Conservation (phyloP, 2,113 vertebrate genomes). For the Amphilophus citrinellus region DNA sequence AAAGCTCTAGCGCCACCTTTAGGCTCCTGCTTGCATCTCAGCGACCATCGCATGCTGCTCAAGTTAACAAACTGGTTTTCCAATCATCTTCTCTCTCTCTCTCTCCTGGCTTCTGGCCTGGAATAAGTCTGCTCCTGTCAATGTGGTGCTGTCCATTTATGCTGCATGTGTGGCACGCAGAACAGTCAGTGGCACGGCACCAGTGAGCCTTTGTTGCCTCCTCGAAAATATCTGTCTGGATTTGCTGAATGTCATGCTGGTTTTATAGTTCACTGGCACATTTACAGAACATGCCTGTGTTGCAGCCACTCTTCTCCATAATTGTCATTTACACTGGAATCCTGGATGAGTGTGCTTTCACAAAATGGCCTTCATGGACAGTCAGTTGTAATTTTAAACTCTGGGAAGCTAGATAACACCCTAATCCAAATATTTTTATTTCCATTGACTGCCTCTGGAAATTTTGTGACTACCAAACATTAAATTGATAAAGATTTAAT, state of each 20-base stretch:
- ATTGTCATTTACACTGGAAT: slow-evolving; percentile 20
- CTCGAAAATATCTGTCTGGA: slow-evolving; percentile 20
- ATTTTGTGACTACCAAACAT: not conserved
- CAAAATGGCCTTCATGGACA: not conserved
- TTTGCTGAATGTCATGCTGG: slow-evolving; percentile 30
- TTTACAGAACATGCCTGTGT: slow-evolving; percentile 15
- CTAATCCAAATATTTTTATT: not conserved
- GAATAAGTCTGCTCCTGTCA: slow-evolving; percentile 15
- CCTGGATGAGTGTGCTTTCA: not conserved
- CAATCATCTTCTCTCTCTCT: not conserved
- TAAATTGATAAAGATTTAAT: not conserved
- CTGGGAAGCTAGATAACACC: not conserved
- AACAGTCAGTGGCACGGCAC: not conserved
- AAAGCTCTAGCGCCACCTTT: slow-evolving; percentile 37
- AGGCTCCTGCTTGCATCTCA: not conserved
- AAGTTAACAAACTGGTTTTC: slow-evolving; percentile 34
- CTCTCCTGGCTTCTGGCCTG: slow-evolving; percentile 65
- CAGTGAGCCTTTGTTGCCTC: not conserved
- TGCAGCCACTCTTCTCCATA: not conserved
- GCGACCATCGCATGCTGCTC: not conserved
- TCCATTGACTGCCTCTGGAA: not conserved
- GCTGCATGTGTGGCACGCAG: not conserved
- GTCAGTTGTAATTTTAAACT: not conserved
- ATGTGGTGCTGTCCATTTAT: not conserved
- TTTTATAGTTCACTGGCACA: slow-evolving; percentile 35